Evolutionary conservation across 2,888 invertebrate species (phyloP).

Genomic region (Drosophila mettleri): DNA sequence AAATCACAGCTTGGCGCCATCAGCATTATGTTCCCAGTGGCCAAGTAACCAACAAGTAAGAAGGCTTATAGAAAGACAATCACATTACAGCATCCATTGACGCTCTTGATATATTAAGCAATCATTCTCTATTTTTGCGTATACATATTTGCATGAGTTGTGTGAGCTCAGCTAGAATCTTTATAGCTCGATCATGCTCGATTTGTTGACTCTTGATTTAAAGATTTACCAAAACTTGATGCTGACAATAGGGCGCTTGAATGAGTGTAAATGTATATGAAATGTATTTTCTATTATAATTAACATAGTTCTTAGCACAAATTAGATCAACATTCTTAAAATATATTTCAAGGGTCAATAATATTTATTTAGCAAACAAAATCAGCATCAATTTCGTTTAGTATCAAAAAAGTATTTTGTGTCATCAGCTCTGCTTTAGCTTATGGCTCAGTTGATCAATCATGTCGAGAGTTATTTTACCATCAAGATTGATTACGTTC

Average conservation of each 20-base stretch:
- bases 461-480: not conserved
- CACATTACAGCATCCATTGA: not conserved
- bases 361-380: no score
- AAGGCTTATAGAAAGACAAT: not conserved
- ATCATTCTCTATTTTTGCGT: not conserved
- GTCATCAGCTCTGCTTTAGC: not conserved
- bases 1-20: not conserved
- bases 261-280: not conserved
- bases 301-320: no score
- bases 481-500: not conserved
- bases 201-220: not conserved
- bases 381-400: not conserved
- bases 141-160: slow-evolving; percentile 3
- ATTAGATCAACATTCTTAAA: no score
- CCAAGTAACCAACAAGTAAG: not conserved
- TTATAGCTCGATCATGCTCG: not conserved
- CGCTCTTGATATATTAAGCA: not conserved
- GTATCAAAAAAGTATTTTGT: not conserved
- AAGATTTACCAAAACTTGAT: not conserved
- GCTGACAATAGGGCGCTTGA: not conserved
- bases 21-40: slow-evolving; percentile 6
- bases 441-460: not conserved
- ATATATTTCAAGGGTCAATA: no score
- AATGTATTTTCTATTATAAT: no score
- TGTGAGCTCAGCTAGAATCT: not conserved